These are phyloP conservation scores for Arctocebus calabarensis DNA, from an alignment of 2,797 vertebrate species.

Conservation along the genomic window DNA sequence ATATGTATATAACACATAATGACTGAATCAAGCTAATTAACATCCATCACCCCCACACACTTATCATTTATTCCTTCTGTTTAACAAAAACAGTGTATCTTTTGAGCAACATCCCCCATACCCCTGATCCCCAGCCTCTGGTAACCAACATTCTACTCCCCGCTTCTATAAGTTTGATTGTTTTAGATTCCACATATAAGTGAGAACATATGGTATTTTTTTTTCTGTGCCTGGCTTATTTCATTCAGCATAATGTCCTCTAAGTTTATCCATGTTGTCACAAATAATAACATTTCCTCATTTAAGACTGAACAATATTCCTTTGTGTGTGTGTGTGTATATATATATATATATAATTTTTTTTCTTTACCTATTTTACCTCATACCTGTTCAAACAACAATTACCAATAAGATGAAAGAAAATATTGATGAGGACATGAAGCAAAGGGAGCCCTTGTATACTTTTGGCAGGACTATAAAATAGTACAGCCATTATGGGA, in stretches of 20 bases:
- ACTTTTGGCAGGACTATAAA: background rate
- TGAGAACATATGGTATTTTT: background rate
- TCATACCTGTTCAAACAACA: background rate
- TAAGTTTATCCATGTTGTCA: background rate
- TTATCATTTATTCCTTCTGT: background rate
- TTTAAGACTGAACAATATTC: background rate
- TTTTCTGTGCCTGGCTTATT: background rate
- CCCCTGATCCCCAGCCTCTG: too few relatives aligned
- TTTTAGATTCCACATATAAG: background rate
- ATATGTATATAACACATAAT: background rate
- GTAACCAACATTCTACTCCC: background rate
- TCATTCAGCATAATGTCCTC: background rate
- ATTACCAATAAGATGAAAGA: background rate
- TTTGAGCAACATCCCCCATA: background rate
- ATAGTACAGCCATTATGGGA: background rate
- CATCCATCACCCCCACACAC: background rate
- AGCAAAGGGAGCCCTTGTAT: background rate
- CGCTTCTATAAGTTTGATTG: background rate
- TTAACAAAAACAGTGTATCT: background rate
- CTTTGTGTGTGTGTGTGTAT: background rate
- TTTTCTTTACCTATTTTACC: background rate
- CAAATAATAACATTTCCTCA: background rate
- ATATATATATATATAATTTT: too few relatives aligned
- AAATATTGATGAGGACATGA: background rate
- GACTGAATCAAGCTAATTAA: background rate